Evolutionary conservation across 2,888 invertebrate genomes (phyloP).

Genomic region (Thysanoteuthis rhombus): DNA sequence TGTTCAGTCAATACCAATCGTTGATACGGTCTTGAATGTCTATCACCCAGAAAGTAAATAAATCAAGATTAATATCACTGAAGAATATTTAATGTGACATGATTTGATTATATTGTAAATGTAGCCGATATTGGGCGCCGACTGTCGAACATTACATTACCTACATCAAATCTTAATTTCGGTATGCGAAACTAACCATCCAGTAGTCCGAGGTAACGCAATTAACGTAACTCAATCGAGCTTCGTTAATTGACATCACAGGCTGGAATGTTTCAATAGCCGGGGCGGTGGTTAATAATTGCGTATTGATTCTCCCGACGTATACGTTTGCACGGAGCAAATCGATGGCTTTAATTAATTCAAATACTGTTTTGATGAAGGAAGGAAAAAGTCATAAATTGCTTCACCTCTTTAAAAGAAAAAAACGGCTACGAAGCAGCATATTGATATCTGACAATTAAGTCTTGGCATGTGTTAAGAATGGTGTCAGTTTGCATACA

Average conservation of each 20-base stretch:
- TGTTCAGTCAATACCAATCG: neutral
- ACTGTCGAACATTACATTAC: neutral
- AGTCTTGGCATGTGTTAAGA: neutral
- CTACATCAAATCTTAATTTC: slow-evolving; percentile 12
- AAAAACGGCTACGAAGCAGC: neutral
- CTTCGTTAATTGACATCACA: neutral
- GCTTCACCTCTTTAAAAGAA: neutral
- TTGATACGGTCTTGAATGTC: neutral
- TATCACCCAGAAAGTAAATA: neutral
- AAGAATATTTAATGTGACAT: neutral
- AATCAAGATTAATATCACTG: neutral
- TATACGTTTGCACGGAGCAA: neutral
- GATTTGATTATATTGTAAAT: slow-evolving; percentile 12
- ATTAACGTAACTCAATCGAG: neutral
- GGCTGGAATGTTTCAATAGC: neutral
- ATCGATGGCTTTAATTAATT: slow-evolving; percentile 12
- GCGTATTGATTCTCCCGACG: neutral
- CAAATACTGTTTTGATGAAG: neutral
- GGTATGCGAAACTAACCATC: neutral
- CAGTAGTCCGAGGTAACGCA: neutral
- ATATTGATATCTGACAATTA: neutral
- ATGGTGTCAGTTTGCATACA: neutral
- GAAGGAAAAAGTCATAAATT: neutral
- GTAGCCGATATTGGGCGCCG: neutral
- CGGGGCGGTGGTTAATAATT: neutral